These are phyloP conservation scores for Caiman crocodilus DNA, from an alignment of 2,797 vertebrate species.

Conservation along the genomic window DNA sequence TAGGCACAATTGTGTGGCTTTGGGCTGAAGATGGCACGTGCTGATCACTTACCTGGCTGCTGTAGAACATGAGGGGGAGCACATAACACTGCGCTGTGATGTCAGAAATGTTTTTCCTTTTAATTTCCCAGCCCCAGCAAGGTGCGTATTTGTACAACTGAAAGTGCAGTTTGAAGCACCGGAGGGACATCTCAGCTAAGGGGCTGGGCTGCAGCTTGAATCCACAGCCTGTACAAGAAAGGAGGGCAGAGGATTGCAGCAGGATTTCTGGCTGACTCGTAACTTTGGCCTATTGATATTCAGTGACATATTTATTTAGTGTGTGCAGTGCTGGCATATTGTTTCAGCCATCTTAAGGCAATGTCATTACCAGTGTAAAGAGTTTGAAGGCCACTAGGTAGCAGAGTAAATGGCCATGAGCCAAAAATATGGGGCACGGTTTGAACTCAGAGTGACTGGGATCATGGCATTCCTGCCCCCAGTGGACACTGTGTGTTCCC, in stretches of 20 bases:
- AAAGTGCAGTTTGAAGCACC: no score
- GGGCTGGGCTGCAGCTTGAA: background rate
- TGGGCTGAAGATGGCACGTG: background rate
- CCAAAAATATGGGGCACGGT: no score
- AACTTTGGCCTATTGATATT: no score
- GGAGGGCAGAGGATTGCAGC: background rate
- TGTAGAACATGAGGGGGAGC: slow-evolving; percentile 48
- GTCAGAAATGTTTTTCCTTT: background rate
- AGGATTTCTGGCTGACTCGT: background rate
- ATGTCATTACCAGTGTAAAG: no score
- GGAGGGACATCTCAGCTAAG: background rate
- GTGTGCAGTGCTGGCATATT: no score
- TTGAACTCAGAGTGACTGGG: no score
- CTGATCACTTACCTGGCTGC: slow-evolving; percentile 37
- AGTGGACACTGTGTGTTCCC: background rate
- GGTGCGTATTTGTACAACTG: background rate
- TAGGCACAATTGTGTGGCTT: no score
- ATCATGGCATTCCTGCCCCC: no score
- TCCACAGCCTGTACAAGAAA: background rate
- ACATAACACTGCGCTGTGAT: slow-evolving; percentile 22
- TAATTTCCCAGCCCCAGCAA: background rate
- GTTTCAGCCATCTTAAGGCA: no score
- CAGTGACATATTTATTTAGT: no score
- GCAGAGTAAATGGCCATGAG: no score
- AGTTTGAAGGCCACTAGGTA: no score